Conservation (phyloP, 2,113 vertebrate species). For the Heterochromis multidens region DNA sequence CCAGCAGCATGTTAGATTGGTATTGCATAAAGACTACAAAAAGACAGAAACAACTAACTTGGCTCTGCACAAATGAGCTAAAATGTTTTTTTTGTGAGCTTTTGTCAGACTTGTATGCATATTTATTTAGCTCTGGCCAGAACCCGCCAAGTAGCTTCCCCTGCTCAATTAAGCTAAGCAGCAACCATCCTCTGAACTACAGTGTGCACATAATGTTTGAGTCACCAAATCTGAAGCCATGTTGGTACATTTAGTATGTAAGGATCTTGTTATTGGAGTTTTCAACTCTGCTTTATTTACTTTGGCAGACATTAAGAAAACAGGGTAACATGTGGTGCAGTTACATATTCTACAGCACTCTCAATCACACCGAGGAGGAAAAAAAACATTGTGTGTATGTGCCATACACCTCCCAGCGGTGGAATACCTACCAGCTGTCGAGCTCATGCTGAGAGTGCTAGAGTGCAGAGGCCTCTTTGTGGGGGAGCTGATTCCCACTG, state of each 20-base stretch:
- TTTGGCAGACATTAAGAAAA: background rate
- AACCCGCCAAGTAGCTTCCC: background rate
- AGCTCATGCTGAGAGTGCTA: slow-evolving; percentile 15
- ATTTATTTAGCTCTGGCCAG: background rate
- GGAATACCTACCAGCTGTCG: background rate
- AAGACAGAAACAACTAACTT: background rate
- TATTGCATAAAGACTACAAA: background rate
- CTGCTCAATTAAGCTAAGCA: background rate
- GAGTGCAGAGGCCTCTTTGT: slow-evolving; percentile 26
- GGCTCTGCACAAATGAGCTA: background rate
- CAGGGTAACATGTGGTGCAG: background rate
- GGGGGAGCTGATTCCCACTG: background rate
- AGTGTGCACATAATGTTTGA: background rate
- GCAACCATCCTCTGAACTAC: background rate
- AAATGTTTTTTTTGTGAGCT: background rate
- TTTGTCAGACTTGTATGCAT: background rate
- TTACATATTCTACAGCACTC: background rate
- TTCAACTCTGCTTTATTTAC: background rate
- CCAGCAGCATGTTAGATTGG: background rate
- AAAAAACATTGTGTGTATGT: background rate
- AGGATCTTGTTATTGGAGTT: background rate
- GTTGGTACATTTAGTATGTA: background rate
- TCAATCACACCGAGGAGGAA: background rate
- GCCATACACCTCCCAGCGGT: background rate
- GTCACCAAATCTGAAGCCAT: background rate